These are phyloP conservation scores for Himantopus leucocephalus DNA, from an alignment of 2,113 vertebrate species.

Conservation along the genomic window DNA sequence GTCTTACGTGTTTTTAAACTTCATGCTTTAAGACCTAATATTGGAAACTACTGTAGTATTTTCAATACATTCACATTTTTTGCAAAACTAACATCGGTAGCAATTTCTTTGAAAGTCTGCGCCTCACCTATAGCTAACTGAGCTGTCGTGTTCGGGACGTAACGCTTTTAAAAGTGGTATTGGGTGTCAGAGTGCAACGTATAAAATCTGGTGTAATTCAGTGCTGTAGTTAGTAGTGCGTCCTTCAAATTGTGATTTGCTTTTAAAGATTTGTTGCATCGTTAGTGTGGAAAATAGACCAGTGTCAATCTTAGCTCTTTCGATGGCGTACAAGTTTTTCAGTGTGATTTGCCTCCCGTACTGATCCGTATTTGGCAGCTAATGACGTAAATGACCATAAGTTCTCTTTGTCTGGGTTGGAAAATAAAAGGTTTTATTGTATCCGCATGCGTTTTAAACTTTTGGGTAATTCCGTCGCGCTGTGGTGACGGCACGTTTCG, in stretches of 20 bases:
- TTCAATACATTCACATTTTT: background rate
- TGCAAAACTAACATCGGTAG: background rate
- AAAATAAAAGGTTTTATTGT: constrained; percentile 40
- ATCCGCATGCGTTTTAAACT: constrained; percentile 60
- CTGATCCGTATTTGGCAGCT: constrained; percentile 58
- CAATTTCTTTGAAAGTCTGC: background rate
- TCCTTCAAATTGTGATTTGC: background rate
- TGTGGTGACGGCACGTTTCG: background rate
- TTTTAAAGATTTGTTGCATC: background rate
- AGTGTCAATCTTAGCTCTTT: constrained; percentile 9
- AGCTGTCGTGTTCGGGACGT: background rate
- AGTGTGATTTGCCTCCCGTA: background rate
- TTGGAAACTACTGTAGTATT: background rate
- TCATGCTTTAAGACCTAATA: background rate
- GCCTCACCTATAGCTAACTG: background rate
- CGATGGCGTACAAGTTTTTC: background rate
- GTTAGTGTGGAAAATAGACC: background rate
- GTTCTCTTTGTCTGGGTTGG: constrained; percentile 33
- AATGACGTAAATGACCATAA: background rate
- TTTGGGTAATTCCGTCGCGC: background rate
- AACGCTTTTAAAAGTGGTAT: background rate
- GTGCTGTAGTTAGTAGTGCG: background rate
- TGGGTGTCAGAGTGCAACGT: background rate
- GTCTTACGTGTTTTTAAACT: background rate
- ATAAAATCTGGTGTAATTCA: background rate